Evolutionary conservation across 2,888 invertebrate genomes (phyloP), one percentile per base, ranked within the genome.

Genomic region (Anthrax anthrax): DNA sequence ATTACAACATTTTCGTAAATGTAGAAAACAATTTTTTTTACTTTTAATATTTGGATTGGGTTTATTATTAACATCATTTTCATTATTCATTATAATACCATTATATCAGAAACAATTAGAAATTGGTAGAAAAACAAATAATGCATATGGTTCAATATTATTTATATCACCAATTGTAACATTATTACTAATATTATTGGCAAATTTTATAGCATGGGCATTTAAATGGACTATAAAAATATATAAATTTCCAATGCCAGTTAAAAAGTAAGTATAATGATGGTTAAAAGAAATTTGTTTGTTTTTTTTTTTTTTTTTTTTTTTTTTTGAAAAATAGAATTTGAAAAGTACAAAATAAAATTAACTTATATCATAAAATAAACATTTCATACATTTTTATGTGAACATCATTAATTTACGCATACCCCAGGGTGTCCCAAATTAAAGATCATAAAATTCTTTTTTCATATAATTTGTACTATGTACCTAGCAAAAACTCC

Each of bases 81-180:
- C 64, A 32, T 58, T 75, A 27, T 59, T 75, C 53, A 71, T 75
- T 54, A 58, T 70, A 47, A 62, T 73, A 51, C 76, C 76, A 16
- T 59, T 74, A 38, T 76, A 75, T 58, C 55, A 55, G 29, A 55
- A 55, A 46, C 57, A 58, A 49, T 47, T 57, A 40, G 52, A 52
- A 49, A 44, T 54, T 38, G 53, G 55, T 41, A 50, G 52, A 18
- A 47, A 48, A 43, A 48, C 44, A 37, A 54, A 54, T 47, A 58
- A 54, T 39, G 52, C 54, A 17, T 57, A 55, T 50, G 57, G 58
- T 19, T 55, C 54, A 46, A 51, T 58, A 18, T 29, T 58, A 37
- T 58, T 55, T 47, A 51, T 55, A 19, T 55, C 55, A 41, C 55
- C 55, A 16, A 47, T 56, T 18, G 51, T 56, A 17, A 56, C 58